Evolutionary conservation across 2,113 vertebrate species (phyloP), one percentile per base, ranked within the genome.

Genomic region (Notechis scutatus): DNA sequence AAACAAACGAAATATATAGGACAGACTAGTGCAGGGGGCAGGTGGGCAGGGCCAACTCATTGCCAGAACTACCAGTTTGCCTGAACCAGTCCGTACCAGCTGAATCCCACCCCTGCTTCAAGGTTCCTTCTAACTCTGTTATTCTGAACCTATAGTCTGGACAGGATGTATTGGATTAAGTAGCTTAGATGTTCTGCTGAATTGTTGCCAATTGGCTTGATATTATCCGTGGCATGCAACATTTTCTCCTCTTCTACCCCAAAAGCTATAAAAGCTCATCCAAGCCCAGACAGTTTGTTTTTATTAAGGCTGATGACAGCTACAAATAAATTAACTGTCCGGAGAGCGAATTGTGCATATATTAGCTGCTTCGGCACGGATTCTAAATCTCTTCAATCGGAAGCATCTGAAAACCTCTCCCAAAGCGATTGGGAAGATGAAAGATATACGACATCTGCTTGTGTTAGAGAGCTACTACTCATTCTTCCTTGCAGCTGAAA

Each of bases 301-400:
- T 95, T 93, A 59, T 93, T 95, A 92, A 92, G 94, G 91, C 23
- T 11, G 45, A 15, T 47, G 23, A 86, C 0, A 0, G 54, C 88
- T 85, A 39, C 88, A 92, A 94, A 95, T 93, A 85, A 93, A 34
- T 92, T 96, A 87, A 55, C 87, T 12, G 64, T 20, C n/a, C 89
- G 55, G 88, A 39, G 94, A 47, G n/a, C 56, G 87, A 91, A 42
- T 52, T 91, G 54, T 87, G 91, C 12, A 20, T 94, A 91, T 91
- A 95, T 93, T 87, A 91, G 89, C 91, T 92, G 52, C 34, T 89
- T 3, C 92, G 1, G 39, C 47, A 47, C 59, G 45, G 92, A 92
- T 94, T 64, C 42, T 92, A 92, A 93, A 91, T 88, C 61, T 85
- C 94, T 91, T 6, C 23, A 91, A 88, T 91, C 54, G 34, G 90